Conservation (phyloP, 2,797 vertebrate species). For the Neomorphus geoffroyi region DNA sequence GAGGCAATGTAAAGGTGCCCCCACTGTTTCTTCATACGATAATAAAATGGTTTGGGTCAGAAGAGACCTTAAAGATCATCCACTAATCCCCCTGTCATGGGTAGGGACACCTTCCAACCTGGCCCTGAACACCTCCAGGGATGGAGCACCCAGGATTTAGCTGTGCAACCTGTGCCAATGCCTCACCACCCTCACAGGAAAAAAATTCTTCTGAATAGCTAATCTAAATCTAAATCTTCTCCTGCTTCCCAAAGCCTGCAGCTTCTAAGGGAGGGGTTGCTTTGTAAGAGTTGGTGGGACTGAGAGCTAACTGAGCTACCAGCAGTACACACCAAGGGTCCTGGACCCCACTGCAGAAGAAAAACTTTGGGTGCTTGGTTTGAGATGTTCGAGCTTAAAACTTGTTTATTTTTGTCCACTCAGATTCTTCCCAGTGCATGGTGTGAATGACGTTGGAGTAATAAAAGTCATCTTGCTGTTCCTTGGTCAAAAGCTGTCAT, state of each 20-base stretch:
- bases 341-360: background rate
- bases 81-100: no score
- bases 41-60: no score
- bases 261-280: background rate
- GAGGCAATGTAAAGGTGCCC: background rate
- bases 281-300: background rate
- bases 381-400: background rate
- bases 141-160: no score
- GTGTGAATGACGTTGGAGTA: background rate
- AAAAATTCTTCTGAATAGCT: no score
- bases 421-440: background rate
- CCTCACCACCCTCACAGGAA: no score
- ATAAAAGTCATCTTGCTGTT: background rate
- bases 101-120: no score
- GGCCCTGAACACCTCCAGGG: no score
- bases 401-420: background rate
- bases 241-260: background rate
- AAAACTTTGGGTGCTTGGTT: background rate
- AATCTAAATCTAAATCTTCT: background rate
- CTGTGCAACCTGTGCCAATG: no score
- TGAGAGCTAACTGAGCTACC: background rate
- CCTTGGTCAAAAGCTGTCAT: background rate
- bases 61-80: no score
- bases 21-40: background rate
- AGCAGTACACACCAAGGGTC: accelerated